Evolutionary conservation across 2,797 vertebrate species (phyloP).

Genomic region (Cichlasoma orientale): DNA sequence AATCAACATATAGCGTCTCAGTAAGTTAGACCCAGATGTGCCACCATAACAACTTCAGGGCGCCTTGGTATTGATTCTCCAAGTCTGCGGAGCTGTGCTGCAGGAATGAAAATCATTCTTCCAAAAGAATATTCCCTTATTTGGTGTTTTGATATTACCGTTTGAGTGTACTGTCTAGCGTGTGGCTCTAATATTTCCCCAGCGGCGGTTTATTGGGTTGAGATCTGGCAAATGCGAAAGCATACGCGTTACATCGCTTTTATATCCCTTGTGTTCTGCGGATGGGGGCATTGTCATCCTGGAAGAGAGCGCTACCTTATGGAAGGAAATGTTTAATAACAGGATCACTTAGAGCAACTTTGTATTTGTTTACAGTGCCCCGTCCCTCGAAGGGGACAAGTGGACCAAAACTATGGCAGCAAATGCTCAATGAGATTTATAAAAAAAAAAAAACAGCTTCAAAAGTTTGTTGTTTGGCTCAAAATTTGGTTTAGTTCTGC

Average conservation of each 20-base stretch:
- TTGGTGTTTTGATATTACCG: not conserved
- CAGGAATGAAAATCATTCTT: not conserved
- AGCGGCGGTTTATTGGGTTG: not conserved
- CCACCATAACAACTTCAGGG: not conserved
- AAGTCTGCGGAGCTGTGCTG: not conserved
- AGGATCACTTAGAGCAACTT: not conserved
- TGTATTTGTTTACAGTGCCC: not conserved
- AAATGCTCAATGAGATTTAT: no score
- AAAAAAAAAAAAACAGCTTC: no score
- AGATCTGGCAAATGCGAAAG: not conserved
- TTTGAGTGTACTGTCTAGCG: not conserved
- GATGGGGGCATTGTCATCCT: no score
- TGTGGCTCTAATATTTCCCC: not conserved
- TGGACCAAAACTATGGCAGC: not conserved
- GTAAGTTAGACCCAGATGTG: not conserved
- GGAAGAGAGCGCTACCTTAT: not conserved
- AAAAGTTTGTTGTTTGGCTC: not conserved
- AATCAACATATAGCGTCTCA: no score
- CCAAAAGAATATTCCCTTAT: not conserved
- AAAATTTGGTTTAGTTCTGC: not conserved
- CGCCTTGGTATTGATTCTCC: not conserved
- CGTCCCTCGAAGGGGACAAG: not conserved
- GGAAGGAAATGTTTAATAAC: not conserved
- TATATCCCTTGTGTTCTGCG: no score
- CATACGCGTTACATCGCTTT: no score